Percentiles rank a stretch among this genome's conserved stretches.
Evolutionary conservation across 2,888 invertebrate genomes (phyloP).

Genomic region (Ochlodes sylvanus): DNA sequence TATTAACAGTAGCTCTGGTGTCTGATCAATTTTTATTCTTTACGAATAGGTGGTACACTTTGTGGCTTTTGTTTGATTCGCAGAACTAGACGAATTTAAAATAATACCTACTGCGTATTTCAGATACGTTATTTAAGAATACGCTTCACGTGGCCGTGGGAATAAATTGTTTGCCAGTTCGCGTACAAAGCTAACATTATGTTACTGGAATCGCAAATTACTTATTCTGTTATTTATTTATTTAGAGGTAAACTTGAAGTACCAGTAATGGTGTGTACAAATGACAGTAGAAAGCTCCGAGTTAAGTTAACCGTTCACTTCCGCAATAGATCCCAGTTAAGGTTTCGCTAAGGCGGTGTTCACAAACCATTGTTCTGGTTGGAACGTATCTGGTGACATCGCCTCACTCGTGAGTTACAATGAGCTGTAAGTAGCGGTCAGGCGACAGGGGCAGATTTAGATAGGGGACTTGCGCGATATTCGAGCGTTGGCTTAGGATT

Average conservation of each 20-base stretch:
- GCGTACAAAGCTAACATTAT: not conserved
- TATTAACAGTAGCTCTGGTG: no score
- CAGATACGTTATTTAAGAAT: not conserved
- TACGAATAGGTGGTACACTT: no score
- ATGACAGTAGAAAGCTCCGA: constrained; percentile 15
- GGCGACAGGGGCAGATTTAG: not conserved
- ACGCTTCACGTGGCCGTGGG: not conserved
- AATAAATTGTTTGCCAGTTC: not conserved
- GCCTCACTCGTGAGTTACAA: not conserved
- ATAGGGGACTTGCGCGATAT: not conserved
- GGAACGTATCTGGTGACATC: not conserved
- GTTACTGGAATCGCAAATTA: not conserved
- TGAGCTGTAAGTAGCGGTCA: not conserved
- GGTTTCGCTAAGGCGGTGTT: constrained; percentile 1
- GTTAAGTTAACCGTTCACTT: constrained; percentile 14
- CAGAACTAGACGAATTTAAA: no score
- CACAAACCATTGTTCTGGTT: constrained; percentile 8
- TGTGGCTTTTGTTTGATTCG: no score
- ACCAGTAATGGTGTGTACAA: constrained; percentile 1
- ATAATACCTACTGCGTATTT: no score
- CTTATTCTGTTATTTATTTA: not conserved
- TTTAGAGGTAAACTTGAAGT: not conserved
- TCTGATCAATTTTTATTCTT: no score
- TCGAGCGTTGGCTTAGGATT: no score
- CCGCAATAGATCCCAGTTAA: constrained; percentile 1